phyloP scores from a whole-genome alignment of 2,888 invertebrate species.

The Pachycephus smyrnensis region DNA sequence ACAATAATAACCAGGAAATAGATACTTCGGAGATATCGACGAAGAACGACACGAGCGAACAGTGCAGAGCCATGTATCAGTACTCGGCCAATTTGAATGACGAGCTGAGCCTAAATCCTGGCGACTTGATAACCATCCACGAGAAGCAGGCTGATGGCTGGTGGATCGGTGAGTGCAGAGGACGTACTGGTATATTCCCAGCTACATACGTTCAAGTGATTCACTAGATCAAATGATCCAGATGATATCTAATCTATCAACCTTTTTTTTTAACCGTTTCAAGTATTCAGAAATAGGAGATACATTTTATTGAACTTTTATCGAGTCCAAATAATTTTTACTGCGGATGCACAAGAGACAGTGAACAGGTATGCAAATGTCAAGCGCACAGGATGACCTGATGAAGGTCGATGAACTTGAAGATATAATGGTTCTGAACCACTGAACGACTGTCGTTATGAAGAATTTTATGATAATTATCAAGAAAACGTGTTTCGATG shows the following conservation, averaged over 20 bases:
- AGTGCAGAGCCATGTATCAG: constrained; percentile 87
- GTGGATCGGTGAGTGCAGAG: constrained; percentile 93
- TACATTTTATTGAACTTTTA: not conserved
- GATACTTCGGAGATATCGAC: constrained; percentile 44
- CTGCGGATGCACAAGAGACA: not conserved
- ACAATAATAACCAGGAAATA: constrained; percentile 66
- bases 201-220: constrained; percentile 94
- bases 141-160: constrained; percentile 93
- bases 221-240: constrained; percentile 39
- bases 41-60: constrained; percentile 44
- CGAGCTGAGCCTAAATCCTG: constrained; percentile 78
- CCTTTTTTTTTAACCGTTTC: not conserved
- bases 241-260: not conserved
- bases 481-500: not conserved
- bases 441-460: not conserved
- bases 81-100: constrained; percentile 90
- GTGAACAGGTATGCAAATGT: not conserved
- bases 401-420: not conserved
- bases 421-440: not conserved
- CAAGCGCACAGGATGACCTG: not conserved
- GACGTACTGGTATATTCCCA: constrained; percentile 90
- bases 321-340: not conserved
- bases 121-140: constrained; percentile 89
- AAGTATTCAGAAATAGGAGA: not conserved
- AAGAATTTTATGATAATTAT: not conserved